These are phyloP conservation scores for Pseudochirops corinnae DNA, from an alignment of 2,797 vertebrate species.

Conservation along the genomic window DNA sequence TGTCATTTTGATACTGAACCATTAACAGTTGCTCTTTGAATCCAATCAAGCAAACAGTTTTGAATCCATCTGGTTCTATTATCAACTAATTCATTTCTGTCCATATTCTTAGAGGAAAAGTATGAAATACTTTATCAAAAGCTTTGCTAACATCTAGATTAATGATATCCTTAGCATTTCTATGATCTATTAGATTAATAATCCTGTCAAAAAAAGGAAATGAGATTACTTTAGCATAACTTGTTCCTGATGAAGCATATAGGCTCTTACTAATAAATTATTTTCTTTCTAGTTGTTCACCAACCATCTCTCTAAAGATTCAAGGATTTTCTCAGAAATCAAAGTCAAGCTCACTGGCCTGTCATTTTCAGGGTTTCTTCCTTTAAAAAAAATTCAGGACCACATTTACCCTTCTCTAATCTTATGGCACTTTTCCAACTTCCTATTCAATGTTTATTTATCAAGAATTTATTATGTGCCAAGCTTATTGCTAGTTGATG, in stretches of 20 bases:
- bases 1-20: background rate
- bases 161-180: background rate
- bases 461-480: background rate
- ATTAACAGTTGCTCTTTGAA: background rate
- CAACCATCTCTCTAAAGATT: background rate
- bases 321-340: background rate
- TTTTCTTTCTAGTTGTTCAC: background rate
- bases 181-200: background rate
- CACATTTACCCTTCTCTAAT: background rate
- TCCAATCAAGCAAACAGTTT: background rate
- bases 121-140: background rate
- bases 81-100: background rate
- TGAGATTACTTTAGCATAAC: background rate
- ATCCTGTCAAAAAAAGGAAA: background rate
- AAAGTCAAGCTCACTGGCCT: background rate
- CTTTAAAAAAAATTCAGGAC: background rate
- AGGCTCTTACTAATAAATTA: background rate
- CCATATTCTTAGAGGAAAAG: background rate
- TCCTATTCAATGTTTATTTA: background rate
- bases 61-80: background rate
- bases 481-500: background rate
- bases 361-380: background rate
- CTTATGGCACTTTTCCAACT: background rate
- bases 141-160: background rate
- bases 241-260: background rate